These are phyloP conservation scores for Hymenochirus boettgeri DNA, from an alignment of 2,113 vertebrate species.

Conservation along the genomic window DNA sequence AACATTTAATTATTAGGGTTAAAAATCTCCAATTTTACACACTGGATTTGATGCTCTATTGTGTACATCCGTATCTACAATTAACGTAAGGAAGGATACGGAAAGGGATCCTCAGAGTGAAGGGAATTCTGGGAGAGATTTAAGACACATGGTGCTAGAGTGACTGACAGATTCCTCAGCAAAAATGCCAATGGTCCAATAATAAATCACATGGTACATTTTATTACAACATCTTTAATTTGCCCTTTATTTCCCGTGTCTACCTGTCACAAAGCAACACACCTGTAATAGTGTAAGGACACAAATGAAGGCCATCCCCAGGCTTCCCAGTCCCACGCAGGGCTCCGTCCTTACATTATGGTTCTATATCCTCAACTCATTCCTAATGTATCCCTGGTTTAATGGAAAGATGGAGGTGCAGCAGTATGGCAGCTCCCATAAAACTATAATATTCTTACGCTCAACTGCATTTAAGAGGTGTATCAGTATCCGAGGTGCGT, in stretches of 20 bases:
- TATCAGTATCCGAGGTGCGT: conserved; percentile 1
- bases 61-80: no score
- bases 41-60: no score
- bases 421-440: background rate
- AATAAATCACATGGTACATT: conserved; percentile 14
- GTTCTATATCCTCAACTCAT: no score
- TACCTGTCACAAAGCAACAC: no score
- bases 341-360: no score
- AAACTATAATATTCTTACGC: conserved; percentile 21
- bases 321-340: no score
- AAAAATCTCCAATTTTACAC: no score
- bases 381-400: no score
- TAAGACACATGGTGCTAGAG: conserved; percentile 2
- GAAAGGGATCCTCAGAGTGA: background rate
- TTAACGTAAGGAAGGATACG: no score
- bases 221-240: conserved; percentile 16
- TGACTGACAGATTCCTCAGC: conserved; percentile 15
- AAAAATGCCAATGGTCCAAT: conserved; percentile 23
- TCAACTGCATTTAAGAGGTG: conserved; percentile 33
- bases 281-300: no score
- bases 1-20: no score
- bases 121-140: conserved; percentile 6
- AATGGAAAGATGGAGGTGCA: conserved; percentile 13
- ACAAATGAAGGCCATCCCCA: no score
- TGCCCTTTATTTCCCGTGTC: background rate